These are phyloP conservation scores for Mobula hypostoma DNA, from an alignment of 2,113 vertebrate genomes.

Conservation along the genomic window DNA sequence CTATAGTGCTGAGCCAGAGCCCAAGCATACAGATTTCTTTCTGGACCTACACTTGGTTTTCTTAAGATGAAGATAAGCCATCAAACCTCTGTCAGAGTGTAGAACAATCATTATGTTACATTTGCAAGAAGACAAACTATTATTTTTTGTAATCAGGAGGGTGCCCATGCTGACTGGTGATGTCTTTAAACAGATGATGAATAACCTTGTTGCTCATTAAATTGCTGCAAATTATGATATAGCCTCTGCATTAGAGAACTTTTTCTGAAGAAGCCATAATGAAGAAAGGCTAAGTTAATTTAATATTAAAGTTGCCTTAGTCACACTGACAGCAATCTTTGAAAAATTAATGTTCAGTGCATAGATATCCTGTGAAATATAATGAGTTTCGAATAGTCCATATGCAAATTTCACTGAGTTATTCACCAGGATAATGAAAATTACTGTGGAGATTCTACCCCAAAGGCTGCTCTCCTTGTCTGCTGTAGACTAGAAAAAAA, in stretches of 20 bases:
- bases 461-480: background rate
- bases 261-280: background rate
- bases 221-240: background rate
- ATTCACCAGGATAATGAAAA: background rate
- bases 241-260: background rate
- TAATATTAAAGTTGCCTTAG: slow-evolving; percentile 18
- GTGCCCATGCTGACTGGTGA: background rate
- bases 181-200: background rate
- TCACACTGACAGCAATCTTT: slow-evolving; percentile 14
- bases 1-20: background rate
- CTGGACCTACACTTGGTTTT: background rate
- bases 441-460: background rate
- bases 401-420: slow-evolving; percentile 20
- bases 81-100: background rate
- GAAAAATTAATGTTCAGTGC: slow-evolving; percentile 19
- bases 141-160: slow-evolving; percentile 11
- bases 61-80: background rate
- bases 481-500: background rate
- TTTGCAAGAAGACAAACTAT: slow-evolving; percentile 11
- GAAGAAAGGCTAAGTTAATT: slow-evolving; percentile 5
- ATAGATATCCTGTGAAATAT: background rate
- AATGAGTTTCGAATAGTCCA: background rate
- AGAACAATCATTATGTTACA: background rate
- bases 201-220: slow-evolving; percentile 28
- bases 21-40: background rate